Base-by-base conservation (phyloP, 2,797 vertebrate species). In the Muscicapa comitata region DNA sequence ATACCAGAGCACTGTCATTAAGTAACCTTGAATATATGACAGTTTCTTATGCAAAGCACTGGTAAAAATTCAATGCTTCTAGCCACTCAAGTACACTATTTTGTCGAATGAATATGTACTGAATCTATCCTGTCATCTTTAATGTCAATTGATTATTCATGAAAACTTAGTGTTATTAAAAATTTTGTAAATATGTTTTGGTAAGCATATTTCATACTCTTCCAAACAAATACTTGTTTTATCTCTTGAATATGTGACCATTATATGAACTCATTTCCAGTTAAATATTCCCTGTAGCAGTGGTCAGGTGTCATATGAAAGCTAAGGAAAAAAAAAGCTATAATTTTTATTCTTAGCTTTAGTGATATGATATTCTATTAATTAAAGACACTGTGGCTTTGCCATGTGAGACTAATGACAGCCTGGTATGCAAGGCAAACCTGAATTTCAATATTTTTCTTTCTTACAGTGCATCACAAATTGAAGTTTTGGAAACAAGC, bases 341-440 rank as follows among this genome's bases (percentile, higher is more conserved):
- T 66, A 29, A 48, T 79, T 92, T 91, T 94, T 35, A 70, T 93
- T 90, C 51, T 94, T 93, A 88, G 67, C 21, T 84, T 76, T 47
- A 45, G 29, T 68, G 91, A 92, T 79, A 89, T 1, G 4, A 59
- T 94, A 84, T 77, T 92, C 47, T 76, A 76, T 88, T 94, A 96
- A 96, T 96, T 96, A 94, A 96, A 94, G 89, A 75, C 42, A 71
- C 31, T 38, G 33, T 75, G 76, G 86, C 53, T 83, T 94, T 86
- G 55, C 63, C 79, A 61, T 80, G 26, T 91, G 75, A 91, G 42
- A 95, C 88, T 95, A 88, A 95, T 88, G 78, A 90, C 81, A 94
- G 88, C 17, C 23, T 84, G 20, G 17, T 91, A 66, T 76, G 59
- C 55, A 50, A 94, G 57, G 53, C 17, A 91, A 95, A 93, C 65